Percentiles rank a stretch among this genome's conserved stretches.
Conservation (phyloP, 2,113 vertebrate species). For the Anarhynchus alexandrinus region DNA sequence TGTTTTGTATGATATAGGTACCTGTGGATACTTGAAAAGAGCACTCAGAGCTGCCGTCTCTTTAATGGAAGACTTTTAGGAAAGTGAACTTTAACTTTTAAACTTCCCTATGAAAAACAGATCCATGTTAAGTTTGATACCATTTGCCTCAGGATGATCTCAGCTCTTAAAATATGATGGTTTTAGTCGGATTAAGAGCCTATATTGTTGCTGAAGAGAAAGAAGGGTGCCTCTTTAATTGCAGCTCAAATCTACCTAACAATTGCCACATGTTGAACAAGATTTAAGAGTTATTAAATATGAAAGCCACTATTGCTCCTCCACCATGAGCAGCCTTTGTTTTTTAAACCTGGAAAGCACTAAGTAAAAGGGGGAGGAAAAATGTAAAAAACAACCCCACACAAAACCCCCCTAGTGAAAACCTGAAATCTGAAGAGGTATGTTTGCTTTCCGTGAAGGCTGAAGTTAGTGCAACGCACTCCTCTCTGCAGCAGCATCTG, state of each 20-base stretch:
- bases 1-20: constrained; percentile 19
- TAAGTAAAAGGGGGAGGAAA: neutral
- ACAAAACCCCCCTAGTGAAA: neutral
- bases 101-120: constrained; percentile 57
- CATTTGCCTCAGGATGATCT: constrained; percentile 72
- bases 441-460: neutral
- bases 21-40: constrained; percentile 35
- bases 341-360: constrained; percentile 62
- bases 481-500: neutral
- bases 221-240: constrained; percentile 76
- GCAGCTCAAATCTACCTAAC: constrained; percentile 79
- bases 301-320: constrained; percentile 64
- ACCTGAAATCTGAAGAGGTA: neutral
- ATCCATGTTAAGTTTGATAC: constrained; percentile 66
- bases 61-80: constrained; percentile 41
- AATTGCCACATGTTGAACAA: constrained; percentile 79
- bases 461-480: neutral
- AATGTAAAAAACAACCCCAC: neutral
- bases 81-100: constrained; percentile 59
- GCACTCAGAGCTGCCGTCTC: neutral
- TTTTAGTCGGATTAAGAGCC: constrained; percentile 76
- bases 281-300: constrained; percentile 77
- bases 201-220: constrained; percentile 71
- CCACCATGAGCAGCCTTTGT: constrained; percentile 52
- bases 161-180: constrained; percentile 74